Evolutionary conservation across 2,797 vertebrate genomes (phyloP).

Genomic region (Intellagama lesueurii): DNA sequence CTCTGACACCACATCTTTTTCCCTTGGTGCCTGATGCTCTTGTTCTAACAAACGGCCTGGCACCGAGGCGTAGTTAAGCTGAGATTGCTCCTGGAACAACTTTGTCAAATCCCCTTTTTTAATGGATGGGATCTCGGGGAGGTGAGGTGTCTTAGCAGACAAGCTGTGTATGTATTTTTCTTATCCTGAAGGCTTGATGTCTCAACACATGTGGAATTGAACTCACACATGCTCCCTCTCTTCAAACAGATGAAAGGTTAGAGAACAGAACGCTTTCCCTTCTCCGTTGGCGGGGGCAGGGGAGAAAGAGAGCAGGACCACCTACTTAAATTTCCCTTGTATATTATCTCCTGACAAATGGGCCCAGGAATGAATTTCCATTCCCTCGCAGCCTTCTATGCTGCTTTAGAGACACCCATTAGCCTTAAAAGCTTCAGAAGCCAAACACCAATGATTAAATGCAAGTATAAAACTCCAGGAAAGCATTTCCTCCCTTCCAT

Average conservation of each 20-base stretch:
- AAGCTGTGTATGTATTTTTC: slow-evolving; percentile 60
- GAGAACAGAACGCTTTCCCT: slow-evolving; percentile 15
- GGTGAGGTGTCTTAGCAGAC: slow-evolving; percentile 52
- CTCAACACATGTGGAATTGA: slow-evolving; percentile 56
- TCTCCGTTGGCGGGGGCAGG: slow-evolving; percentile 50
- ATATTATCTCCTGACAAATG: slow-evolving; percentile 59
- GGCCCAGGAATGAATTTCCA: slow-evolving; percentile 67
- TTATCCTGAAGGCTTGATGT: slow-evolving; percentile 56
- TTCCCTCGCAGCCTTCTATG: slow-evolving; percentile 42
- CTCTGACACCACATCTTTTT: neutral
- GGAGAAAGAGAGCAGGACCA: neutral
- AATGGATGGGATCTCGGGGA: slow-evolving; percentile 55
- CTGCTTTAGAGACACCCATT: slow-evolving; percentile 59
- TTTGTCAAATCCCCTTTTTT: slow-evolving; percentile 35
- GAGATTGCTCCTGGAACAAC: slow-evolving; percentile 56
- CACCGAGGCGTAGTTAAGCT: slow-evolving; percentile 45
- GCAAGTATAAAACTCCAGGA: neutral
- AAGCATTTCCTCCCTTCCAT: neutral
- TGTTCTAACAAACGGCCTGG: slow-evolving; percentile 38
- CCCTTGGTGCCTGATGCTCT: slow-evolving; percentile 19
- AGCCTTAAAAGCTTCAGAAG: slow-evolving; percentile 66
- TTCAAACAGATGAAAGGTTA: slow-evolving; percentile 67
- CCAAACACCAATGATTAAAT: slow-evolving; percentile 49
- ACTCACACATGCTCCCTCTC: slow-evolving; percentile 56
- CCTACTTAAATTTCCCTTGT: slow-evolving; percentile 48